Percentiles rank a stretch among this genome's conserved stretches.
Conservation (phyloP, 2,113 vertebrate genomes). For the Theropithecus gelada region DNA sequence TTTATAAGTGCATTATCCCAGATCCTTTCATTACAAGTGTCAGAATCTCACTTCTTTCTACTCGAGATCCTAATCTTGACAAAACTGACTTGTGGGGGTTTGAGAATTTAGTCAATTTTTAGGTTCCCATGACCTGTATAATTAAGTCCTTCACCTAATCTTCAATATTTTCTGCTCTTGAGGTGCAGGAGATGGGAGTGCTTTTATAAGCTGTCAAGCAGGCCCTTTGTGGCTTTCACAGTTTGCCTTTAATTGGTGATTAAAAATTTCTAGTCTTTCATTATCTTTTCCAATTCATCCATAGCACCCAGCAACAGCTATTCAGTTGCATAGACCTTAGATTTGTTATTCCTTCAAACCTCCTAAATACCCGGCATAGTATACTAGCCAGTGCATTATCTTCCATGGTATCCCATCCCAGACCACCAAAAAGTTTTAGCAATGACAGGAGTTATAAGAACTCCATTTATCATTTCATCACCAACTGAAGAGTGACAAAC, state of each 20-base stretch:
- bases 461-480: background rate
- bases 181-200: background rate
- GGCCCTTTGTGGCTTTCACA: background rate
- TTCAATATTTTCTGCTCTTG: background rate
- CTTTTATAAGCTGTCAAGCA: background rate
- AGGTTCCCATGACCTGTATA: background rate
- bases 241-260: conserved; percentile 33
- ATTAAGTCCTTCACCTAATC: background rate
- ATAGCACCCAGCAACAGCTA: background rate
- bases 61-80: background rate
- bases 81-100: background rate
- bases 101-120: conserved; percentile 34
- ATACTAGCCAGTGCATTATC: background rate
- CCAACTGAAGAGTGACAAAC: background rate
- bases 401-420: background rate
- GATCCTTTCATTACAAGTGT: background rate
- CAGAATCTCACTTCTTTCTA: background rate
- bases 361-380: background rate
- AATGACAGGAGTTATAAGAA: background rate
- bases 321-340: background rate
- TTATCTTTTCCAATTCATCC: conserved; percentile 5
- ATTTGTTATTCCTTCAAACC: background rate
- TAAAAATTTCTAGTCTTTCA: conserved; percentile 38
- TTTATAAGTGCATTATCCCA: background rate
- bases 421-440: background rate